Percentiles rank a stretch among this genome's conserved stretches.
These are phyloP conservation scores for Cheilosia urbana DNA, from an alignment of 2,888 invertebrate genomes.

Conservation along the genomic window DNA sequence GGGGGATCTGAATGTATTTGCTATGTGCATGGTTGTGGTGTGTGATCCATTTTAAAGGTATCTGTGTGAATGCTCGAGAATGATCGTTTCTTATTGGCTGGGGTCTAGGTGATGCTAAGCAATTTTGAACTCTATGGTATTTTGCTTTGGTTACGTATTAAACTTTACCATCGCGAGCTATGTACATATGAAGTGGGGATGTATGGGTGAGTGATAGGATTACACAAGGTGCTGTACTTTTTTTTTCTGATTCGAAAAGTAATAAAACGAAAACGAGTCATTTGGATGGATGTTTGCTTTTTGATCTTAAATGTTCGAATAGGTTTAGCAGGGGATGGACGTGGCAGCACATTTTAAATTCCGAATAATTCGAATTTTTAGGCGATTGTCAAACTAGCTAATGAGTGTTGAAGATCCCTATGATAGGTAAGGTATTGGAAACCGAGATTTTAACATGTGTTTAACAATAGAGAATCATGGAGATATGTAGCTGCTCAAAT, in stretches of 20 bases:
- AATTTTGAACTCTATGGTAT: constrained; percentile 47
- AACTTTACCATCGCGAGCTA: constrained; percentile 52
- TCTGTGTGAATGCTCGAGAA: constrained; percentile 44
- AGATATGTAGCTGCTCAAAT: no score
- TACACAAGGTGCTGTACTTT: constrained; percentile 71
- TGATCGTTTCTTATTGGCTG: constrained; percentile 66
- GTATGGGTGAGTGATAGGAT: constrained; percentile 72
- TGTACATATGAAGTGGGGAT: constrained; percentile 9
- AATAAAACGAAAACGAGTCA: constrained; percentile 22
- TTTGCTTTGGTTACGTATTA: constrained; percentile 36
- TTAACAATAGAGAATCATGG: no score
- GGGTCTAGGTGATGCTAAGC: constrained; percentile 50
- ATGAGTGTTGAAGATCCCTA: no score
- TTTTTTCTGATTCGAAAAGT: constrained; percentile 30
- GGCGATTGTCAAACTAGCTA: no score
- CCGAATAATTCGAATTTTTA: no score
- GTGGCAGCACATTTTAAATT: constrained; percentile 24
- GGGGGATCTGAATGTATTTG: constrained; percentile 26
- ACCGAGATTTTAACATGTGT: no score
- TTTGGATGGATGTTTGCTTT: constrained; percentile 10
- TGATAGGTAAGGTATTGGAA: no score
- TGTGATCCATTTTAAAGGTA: constrained; percentile 23
- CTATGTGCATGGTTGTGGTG: neutral
- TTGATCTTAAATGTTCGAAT: constrained; percentile 9
- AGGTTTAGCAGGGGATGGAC: neutral